Evolutionary conservation across 2,888 invertebrate species (phyloP), one percentile per base, ranked within the genome.

Genomic region (Homarus gammarus): DNA sequence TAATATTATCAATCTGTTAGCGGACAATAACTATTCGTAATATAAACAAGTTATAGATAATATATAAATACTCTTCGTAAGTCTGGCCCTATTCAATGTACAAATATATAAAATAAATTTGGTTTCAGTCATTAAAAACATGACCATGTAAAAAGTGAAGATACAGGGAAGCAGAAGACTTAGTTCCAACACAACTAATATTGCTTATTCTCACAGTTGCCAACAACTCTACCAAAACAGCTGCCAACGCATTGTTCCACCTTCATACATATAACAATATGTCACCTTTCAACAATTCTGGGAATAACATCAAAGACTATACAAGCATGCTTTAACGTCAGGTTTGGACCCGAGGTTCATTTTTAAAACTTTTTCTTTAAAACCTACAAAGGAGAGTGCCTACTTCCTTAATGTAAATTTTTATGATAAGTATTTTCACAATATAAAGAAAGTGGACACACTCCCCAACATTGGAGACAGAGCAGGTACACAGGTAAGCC

Each of bases 101-200:
- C 87, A 87, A 87, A 87, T 87, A 87, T 87, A 82, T 87, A 87
- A 86, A 86, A 86, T 81, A 72, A 82, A 87, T 87, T 82, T 86
- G 86, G 86, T 86, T 75, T 64, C 51, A 86, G 77, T 68, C 68
- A 86, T 78, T 56, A 86, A 78, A 78, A 79, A 86, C 75, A 78
- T 86, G 77, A 78, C 70, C 40, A 56, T 40, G 64, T 75, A 40
- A 75, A 77, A 64, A 64, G 61, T 75, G 56, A 61, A 56, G 51
- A 84, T 64, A 84, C 44, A 64, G 31, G 56, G 77, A 75, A 77
- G 84, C 70, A 82, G 83, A 83, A 82, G 70, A 70, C 70, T 31
- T 68, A 82, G 82, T 68, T 83, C 83, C 72, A 83, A 83, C 83
- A 83, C 83, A 72, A 51, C 83, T 83, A 72, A 51, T 83, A 83